Evolutionary conservation across 2,797 vertebrate species (phyloP).

Genomic region (Premnoplex brunnescens): DNA sequence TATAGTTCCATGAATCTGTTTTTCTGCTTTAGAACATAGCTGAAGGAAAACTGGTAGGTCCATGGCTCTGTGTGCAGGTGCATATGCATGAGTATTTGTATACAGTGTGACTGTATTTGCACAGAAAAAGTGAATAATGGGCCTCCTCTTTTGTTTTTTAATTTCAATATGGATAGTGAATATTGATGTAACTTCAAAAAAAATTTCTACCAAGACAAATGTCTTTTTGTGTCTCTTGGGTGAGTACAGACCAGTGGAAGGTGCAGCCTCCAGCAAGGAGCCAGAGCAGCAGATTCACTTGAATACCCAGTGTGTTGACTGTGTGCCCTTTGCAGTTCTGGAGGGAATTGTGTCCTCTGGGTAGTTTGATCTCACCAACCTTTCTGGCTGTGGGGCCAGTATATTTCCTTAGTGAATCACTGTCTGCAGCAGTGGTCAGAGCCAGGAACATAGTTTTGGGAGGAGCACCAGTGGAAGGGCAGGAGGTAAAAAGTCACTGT

Average conservation of each 20-base stretch:
- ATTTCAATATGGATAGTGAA: background rate
- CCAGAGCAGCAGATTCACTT: background rate
- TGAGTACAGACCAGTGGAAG: background rate
- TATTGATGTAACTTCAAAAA: background rate
- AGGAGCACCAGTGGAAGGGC: background rate
- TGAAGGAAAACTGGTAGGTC: background rate
- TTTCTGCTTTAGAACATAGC: background rate
- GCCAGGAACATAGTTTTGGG: background rate
- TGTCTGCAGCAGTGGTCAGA: background rate
- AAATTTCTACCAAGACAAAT: background rate
- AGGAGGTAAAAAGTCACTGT: background rate
- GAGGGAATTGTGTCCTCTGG: background rate
- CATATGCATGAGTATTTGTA: background rate
- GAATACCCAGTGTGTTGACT: rapidly evolving
- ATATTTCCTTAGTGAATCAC: conserved; percentile 34
- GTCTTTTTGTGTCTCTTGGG: background rate
- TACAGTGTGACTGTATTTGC: background rate
- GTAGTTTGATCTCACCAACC: background rate
- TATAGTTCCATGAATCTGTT: background rate
- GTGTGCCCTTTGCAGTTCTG: rapidly evolving
- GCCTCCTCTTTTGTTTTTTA: background rate
- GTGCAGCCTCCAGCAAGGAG: background rate
- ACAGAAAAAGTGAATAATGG: background rate
- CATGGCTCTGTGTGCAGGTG: background rate
- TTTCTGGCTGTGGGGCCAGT: background rate